A percentile compares a stretch with the other conserved stretches of the same genome.
These are phyloP conservation scores for Abrostola tripartita DNA, from an alignment of 2,888 invertebrate species.

Conservation along the genomic window DNA sequence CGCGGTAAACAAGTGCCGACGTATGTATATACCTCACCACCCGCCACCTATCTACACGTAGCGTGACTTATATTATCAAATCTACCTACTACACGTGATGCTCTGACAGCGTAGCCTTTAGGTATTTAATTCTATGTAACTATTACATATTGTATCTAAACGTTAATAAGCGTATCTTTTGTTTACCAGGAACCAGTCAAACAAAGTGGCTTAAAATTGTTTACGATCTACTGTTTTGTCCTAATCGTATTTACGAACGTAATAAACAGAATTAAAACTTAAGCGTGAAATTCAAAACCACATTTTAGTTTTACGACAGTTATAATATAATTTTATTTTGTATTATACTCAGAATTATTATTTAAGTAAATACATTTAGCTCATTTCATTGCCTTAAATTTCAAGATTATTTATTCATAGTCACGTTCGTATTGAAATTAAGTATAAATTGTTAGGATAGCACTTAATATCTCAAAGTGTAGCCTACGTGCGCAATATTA, in stretches of 20 bases:
- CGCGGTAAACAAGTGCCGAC: conserved; percentile 83
- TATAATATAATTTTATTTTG: no score
- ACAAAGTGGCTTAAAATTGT: conserved; percentile 2
- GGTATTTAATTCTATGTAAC: conserved; percentile 20
- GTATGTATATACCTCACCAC: conserved; percentile 65
- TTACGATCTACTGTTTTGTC: conserved; percentile 20
- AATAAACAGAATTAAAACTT: conserved; percentile 62
- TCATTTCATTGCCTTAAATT: no score
- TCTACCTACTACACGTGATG: conserved; percentile 50
- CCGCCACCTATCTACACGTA: conserved; percentile 49
- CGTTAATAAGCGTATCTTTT: conserved; percentile 19
- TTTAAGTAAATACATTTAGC: no score
- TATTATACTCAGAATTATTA: no score
- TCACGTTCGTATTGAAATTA: conserved; percentile 20
- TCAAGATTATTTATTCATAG: no score
- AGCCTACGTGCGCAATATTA: no score
- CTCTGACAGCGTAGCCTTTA: conserved; percentile 28
- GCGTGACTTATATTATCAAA: conserved; percentile 46
- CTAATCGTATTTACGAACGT: conserved; percentile 50
- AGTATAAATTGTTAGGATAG: conserved; percentile 10
- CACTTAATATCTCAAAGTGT: no score
- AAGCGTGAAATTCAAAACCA: not conserved
- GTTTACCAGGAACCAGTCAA: conserved; percentile 22
- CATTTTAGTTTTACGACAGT: no score
- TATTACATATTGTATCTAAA: conserved; percentile 12